phyloP scores from a whole-genome alignment of 2,113 vertebrate species.

The Ginglymostoma cirratum region DNA sequence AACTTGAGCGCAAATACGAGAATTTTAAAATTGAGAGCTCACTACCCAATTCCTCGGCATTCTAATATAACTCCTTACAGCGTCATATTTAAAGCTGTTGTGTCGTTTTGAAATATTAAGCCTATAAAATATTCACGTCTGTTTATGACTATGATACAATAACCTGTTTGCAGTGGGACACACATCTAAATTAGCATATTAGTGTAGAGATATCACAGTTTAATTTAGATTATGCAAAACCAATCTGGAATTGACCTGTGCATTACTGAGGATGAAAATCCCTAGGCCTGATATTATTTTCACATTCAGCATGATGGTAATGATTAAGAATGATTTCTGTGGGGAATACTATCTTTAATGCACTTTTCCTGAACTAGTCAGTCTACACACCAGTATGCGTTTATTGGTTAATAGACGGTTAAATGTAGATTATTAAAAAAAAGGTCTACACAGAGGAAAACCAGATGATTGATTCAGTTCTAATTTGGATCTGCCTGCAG shows the following conservation, averaged over 20 bases:
- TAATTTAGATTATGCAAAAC: conserved; percentile 9
- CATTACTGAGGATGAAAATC: not conserved
- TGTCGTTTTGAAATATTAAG: not conserved
- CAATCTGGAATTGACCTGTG: not conserved
- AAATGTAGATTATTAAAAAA: conserved; percentile 12
- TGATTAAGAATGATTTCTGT: not conserved
- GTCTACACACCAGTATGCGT: not conserved
- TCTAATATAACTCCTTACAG: not conserved
- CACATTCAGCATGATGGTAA: not conserved
- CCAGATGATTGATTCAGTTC: conserved; percentile 20
- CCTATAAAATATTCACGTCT: not conserved
- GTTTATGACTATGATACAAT: not conserved
- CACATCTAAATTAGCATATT: not conserved
- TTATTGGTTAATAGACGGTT: not conserved
- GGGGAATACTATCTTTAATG: not conserved
- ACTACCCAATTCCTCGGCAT: not conserved
- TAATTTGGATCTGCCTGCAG: conserved; percentile 6
- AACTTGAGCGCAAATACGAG: not conserved
- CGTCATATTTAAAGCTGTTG: not conserved
- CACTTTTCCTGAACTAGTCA: not conserved
- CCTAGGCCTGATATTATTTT: not conserved
- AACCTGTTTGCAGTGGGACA: not conserved
- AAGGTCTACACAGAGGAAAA: conserved; percentile 16
- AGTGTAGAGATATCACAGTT: not conserved
- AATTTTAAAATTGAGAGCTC: not conserved